Evolutionary conservation across 2,888 invertebrate species (phyloP).

Genomic region (Germaria angustata): DNA sequence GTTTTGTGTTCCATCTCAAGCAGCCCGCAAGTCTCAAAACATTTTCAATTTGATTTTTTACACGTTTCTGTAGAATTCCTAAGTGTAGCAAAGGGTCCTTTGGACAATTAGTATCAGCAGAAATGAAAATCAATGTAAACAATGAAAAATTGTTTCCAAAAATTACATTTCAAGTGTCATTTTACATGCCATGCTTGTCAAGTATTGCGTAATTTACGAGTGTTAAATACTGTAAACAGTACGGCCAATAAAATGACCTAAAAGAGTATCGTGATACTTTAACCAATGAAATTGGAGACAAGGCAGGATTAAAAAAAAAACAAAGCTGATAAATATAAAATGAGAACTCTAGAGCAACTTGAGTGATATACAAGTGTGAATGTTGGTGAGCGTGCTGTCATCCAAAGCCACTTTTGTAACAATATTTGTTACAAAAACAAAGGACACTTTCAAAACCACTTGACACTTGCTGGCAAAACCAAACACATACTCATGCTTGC

Average conservation of each 20-base stretch:
- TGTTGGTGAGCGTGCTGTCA: slow-evolving; percentile 37
- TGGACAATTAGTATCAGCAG: slow-evolving; percentile 53
- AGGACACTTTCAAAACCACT: slow-evolving; percentile 36
- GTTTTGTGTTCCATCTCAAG: background rate
- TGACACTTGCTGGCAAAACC: slow-evolving; percentile 55
- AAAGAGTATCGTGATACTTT: slow-evolving; percentile 3
- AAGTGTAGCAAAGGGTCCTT: slow-evolving; percentile 43
- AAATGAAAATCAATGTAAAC: slow-evolving; percentile 49
- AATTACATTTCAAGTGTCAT: slow-evolving; percentile 54
- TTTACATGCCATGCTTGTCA: slow-evolving; percentile 46
- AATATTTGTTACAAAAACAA: slow-evolving; percentile 42
- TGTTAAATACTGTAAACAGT: slow-evolving; percentile 60
- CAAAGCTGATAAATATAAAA: slow-evolving; percentile 10
- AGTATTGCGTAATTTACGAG: slow-evolving; percentile 62
- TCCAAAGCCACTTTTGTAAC: slow-evolving; percentile 49
- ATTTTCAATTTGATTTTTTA: background rate
- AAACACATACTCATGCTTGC: background rate
- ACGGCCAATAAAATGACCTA: slow-evolving; percentile 33
- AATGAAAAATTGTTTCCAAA: slow-evolving; percentile 41
- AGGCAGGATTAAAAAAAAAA: background rate
- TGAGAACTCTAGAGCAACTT: slow-evolving; percentile 27
- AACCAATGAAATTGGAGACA: slow-evolving; percentile 57
- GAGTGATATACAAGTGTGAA: slow-evolving; percentile 20
- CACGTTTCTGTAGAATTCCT: slow-evolving; percentile 46
- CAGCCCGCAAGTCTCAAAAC: slow-evolving; percentile 50